Evolutionary conservation across 2,797 vertebrate genomes (phyloP).

Genomic region (Agapornis canus): DNA sequence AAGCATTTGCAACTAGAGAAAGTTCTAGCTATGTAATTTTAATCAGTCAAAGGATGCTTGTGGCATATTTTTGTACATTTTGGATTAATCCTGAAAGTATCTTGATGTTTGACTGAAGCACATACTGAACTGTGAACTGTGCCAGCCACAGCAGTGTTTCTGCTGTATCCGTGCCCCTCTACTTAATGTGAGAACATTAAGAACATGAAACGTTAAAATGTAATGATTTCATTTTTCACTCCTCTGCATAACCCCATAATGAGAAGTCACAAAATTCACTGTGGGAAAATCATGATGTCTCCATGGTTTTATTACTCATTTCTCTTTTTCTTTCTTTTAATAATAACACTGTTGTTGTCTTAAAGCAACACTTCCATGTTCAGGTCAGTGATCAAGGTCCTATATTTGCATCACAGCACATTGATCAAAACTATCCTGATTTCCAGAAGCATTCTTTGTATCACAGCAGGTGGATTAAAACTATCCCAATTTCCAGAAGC

Average conservation of each 20-base stretch:
- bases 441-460: neutral
- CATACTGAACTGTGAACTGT: neutral
- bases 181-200: neutral
- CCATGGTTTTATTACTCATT: neutral
- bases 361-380: neutral
- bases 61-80: neutral
- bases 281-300: slow-evolving; percentile 17
- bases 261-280: neutral
- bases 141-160: neutral
- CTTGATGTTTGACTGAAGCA: neutral
- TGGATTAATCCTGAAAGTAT: neutral
- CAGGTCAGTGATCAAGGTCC: neutral
- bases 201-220: neutral
- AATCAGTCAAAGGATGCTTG: neutral
- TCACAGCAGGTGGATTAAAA: neutral
- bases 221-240: neutral
- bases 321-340: neutral
- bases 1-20: neutral
- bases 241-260: neutral
- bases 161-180: neutral
- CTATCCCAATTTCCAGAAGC: neutral
- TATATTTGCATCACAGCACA: neutral
- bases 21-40: neutral
- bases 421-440: neutral
- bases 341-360: neutral